These are phyloP conservation scores for Macrocentrus cingulum DNA, from an alignment of 1,140 invertebrate genomes.

Conservation along the genomic window DNA sequence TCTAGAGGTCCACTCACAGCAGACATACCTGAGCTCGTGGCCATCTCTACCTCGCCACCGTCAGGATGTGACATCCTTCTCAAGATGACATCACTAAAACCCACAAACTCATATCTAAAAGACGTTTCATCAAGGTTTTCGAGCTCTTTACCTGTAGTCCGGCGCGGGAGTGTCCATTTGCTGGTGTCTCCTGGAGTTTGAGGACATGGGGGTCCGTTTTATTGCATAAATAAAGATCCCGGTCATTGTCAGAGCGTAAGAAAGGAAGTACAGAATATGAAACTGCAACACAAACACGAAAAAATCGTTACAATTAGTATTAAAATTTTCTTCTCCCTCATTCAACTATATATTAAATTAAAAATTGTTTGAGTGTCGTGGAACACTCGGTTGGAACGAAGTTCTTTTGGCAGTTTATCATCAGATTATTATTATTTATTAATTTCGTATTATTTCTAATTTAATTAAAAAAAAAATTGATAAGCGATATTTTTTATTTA, in stretches of 20 bases:
- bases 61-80: constrained; percentile 54
- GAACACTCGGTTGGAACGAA: no score
- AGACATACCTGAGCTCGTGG: constrained; percentile 50
- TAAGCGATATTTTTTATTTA: no score
- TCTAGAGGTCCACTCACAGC: constrained; percentile 48
- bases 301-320: no score
- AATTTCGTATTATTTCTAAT: no score
- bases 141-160: constrained; percentile 48
- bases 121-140: no score
- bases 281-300: constrained; percentile 77
- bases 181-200: constrained; percentile 48
- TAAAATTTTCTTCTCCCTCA: no score
- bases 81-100: constrained; percentile 47
- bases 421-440: neutral
- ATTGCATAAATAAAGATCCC: constrained; percentile 77
- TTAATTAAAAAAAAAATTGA: no score
- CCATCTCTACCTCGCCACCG: constrained; percentile 51
- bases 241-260: constrained; percentile 73
- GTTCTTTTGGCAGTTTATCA: constrained; percentile 22
- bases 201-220: constrained; percentile 62
- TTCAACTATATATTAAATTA: no score
- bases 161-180: constrained; percentile 42
- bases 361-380: neutral
- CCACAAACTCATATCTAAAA: constrained; percentile 14
- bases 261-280: constrained; percentile 78